Evolutionary conservation across 2,888 invertebrate species (phyloP), one percentile per base, ranked within the genome.

Genomic region (Andrena haemorrhoa): DNA sequence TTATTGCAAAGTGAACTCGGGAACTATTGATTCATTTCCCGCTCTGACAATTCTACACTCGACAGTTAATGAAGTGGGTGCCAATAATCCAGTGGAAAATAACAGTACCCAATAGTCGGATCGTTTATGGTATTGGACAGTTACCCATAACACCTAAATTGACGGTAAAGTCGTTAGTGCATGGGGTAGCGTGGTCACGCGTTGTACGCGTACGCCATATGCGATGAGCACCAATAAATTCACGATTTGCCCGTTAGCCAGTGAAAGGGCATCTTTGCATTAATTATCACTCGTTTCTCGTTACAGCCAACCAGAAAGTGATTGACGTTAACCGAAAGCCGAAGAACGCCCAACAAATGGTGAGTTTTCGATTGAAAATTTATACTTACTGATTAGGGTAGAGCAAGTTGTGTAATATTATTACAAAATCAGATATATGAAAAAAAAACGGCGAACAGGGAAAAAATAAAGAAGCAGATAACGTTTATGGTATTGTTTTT

Each of bases 281-380:
- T 80, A 69, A 84, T 75, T 60, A 10, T 70, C 41, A 2, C 20
- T 20, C 49, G 16, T 76, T 69, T 74, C n/a, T 75, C 26, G 16
- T 77, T 87, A 4, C 81, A 97, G 96, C 96, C 70, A 96, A 95
- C 93, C 96, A 96, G 91, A 97, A 97, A 94, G 97, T 98, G 91
- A 96, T 96, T 81, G 96, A 96, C 94, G 95, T 97, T 85, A 95
- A 97, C 93, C 95, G 97, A 90, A 98, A 98, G 94, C 98, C 98
- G 35, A 97, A 98, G 93, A 98, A 96, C 91, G 96, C 97, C 58
- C 96, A 97, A 92, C 98, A 98, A 96, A 98, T 98, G 98, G 98
- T 98, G 93, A 96, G 97, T 95, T 41, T n/a, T 1, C 26, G 0
- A 20, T 31, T 1, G 0, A 2, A 26, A 5, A 26, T 20, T 20